These are phyloP conservation scores for Drosophila limbata DNA, from an alignment of 2,888 invertebrate species.

Conservation along the genomic window DNA sequence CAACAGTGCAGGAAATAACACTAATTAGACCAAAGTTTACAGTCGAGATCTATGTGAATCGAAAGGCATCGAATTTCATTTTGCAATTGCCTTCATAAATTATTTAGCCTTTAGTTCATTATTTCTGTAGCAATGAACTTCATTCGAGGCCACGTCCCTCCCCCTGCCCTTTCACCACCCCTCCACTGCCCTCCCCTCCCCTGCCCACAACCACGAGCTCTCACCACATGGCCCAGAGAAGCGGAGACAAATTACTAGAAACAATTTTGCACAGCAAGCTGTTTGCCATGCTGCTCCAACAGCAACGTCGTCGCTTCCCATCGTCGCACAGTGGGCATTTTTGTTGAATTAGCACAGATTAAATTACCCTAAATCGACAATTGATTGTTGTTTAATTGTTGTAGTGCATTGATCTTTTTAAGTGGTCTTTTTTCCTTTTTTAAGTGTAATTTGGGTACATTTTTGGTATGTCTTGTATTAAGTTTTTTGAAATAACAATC, in stretches of 20 bases:
- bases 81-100: slow-evolving; percentile 70
- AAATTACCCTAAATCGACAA: too few species aligned
- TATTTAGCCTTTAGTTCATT: slow-evolving; percentile 64
- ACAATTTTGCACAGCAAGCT: slow-evolving; percentile 65
- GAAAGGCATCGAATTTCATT: slow-evolving; percentile 58
- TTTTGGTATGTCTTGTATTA: too few species aligned
- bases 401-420: too few species aligned
- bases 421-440: too few species aligned
- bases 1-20: not conserved
- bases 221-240: slow-evolving; percentile 20
- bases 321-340: not conserved
- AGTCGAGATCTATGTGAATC: slow-evolving; percentile 35
- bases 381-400: too few species aligned
- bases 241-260: slow-evolving; percentile 66
- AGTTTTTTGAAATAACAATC: too few species aligned
- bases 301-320: slow-evolving; percentile 12
- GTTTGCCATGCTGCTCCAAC: slow-evolving; percentile 47
- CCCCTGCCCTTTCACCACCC: not conserved
- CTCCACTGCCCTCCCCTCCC: not conserved
- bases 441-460: too few species aligned
- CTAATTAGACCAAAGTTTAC: slow-evolving; percentile 23
- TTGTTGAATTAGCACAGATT: too few species aligned
- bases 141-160: slow-evolving; percentile 23
- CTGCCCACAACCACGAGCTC: not conserved
- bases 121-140: slow-evolving; percentile 68